These are phyloP conservation scores for Saguinus imperator DNA, from an alignment of 2,113 vertebrate species.

Conservation along the genomic window DNA sequence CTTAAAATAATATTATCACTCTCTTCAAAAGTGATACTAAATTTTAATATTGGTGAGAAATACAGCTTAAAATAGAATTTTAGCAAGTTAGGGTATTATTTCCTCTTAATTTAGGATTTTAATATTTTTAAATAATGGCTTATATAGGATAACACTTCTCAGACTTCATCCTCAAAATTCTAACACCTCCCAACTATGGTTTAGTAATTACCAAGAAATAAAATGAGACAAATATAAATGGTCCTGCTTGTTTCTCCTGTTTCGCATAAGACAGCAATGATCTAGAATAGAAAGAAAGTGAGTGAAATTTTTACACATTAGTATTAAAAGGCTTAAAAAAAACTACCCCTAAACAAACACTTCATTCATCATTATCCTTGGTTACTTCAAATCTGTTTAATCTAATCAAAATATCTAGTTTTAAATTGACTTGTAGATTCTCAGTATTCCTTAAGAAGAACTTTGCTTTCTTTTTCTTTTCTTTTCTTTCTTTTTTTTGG, in stretches of 20 bases:
- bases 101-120: neutral
- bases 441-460: neutral
- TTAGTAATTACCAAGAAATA: slow-evolving; percentile 27
- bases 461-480: neutral
- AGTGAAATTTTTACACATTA: neutral
- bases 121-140: neutral
- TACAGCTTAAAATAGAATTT: slow-evolving; percentile 5
- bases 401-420: neutral
- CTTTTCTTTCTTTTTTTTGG: no score
- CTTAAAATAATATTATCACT: neutral
- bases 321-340: neutral
- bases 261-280: neutral
- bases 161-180: neutral
- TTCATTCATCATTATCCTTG: neutral
- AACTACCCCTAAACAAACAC: neutral
- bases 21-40: neutral
- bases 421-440: neutral
- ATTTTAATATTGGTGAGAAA: neutral
- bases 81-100: neutral
- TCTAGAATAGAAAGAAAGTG: neutral
- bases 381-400: neutral
- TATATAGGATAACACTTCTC: neutral
- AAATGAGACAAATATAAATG: neutral
- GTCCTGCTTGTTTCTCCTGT: neutral
- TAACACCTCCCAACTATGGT: neutral